Evolutionary conservation across 2,888 invertebrate species (phyloP), one percentile per base, ranked within the genome.

Genomic region (Protophormia terraenovae): DNA sequence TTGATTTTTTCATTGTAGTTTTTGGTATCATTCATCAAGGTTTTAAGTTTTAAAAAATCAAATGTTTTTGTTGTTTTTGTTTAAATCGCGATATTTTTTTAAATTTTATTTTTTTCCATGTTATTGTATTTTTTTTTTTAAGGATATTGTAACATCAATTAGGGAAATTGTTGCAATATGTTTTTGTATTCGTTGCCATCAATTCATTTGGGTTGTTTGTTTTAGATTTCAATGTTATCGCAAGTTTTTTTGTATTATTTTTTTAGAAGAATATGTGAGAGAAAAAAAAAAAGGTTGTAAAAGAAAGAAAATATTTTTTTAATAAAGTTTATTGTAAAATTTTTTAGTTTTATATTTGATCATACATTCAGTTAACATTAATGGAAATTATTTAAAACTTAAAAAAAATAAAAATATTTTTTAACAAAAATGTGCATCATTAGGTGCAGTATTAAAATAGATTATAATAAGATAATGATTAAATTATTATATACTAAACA

Each of bases 141-240:
- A 87, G 89, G 88, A 89, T 90, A 89, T 90, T 89, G 88, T 88
- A 88, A 89, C 90, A 89, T 89, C 91, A 91, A 90, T 91, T 91
- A 91, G 90, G 88, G 88, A 89, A 90, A 87, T 83, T 84, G 82
- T 82, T 77, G 58, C 55, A 55, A 73, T 86, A 71, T 75, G 79
- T 84, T 89, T 88, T 89, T 89, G 87, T 88, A 88, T 88, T 35
- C 72, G 55, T 72, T 64, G 55, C 38, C 81, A 81, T 80, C 80
- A 81, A 64, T 86, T 72, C 76, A 82, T 80, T 64, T 62, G 55
- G 77, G 66, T 81, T 55, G 32, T 84, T 79, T 69, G 75, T 81
- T 76, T 76, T 76, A 53, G 53, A 64, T 69, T 82, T 64, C 47
- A 35, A 27, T 38, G 32, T 80, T 80, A 27, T 55, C 45, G 35